Base-by-base conservation (phyloP, 2,888 invertebrate species). In the Diabrotica balteata region DNA sequence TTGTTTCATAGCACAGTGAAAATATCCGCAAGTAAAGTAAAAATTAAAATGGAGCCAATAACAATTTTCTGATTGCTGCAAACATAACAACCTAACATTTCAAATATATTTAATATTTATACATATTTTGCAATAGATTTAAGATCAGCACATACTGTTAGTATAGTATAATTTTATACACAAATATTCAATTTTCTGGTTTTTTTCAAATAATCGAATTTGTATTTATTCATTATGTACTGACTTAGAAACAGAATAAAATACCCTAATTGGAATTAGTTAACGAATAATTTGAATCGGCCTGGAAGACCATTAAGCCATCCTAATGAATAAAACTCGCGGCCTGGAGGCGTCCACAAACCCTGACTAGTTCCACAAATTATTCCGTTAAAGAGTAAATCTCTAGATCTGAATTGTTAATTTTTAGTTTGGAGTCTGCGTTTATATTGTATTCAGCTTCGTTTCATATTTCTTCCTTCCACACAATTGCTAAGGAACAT, bases 331-430 rank as follows among this genome's bases (percentile, higher is more conserved):
- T 66, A 63, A 55, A 66, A 66, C 53, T 43, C 59, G 32, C 54
- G 17, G 17, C 10, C 44, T n/a, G 7, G 42, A 42, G 8, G n/a
- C 54, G 43, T 22, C 60, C 60, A 52, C 47, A 65, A 47, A 68
- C 42, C 55, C 53, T 47, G 59, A 70, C 59, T 63, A 62, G 58
- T 63, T 58, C 11, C 57, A 55, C 66, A 68, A 68, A 68, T 70
- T 68, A 63, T 65, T 57, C 64, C 43, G 55, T 50, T 50, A 59
- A 68, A 65, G 57, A 65, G 66, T 63, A 59, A 65, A 67, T 67
- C 67, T 66, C 42, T 46, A 65, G 55, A 70, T 68, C 63, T 59
- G 63, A 66, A 68, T 70, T 68, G 70, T 70, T 70, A 70, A 70
- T 70, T 68, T 66, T 59, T 66, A 59, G 62, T 62, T 46, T 22